Base-by-base conservation (phyloP, 2,797 vertebrate genomes). In the Enteromius anoplus region DNA sequence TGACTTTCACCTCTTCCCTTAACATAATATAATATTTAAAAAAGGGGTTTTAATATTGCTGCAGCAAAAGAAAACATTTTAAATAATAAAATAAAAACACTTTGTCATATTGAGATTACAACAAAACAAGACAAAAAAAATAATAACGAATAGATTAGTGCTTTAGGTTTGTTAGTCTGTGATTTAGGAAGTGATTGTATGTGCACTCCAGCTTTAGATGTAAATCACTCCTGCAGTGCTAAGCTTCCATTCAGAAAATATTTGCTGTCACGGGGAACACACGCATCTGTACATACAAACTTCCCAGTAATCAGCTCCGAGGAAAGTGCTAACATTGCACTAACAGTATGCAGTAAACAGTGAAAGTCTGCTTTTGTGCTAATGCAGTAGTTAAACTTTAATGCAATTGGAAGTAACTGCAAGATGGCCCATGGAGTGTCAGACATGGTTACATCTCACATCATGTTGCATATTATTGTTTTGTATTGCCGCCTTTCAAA, bases 371-470 rank as follows among this genome's bases (percentile, higher is more conserved):
- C 23, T 64, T 40, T 68, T 47, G n/a, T 40, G 19, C 55, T 85
- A 80, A 49, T 69, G 72, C 72, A 65, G 53, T 64, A 23, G 53
- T 81, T 80, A 75, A 69, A 76, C 21, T 81, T 80, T 51, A 76
- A 76, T 85, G 78, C 51, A 75, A 70, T 37, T 75, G 49, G 47
- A 55, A 80, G 83, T 58, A 75, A 80, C 83, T 77, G 53, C 66
- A 32, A 70, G n/a, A 68, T 75, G 69, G 23, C n/a, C 21, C 23
- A 8, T 53, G 51, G 53, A 80, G 45, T 40, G 71, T 84, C 55
- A 2, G 34, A 69, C 45, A n/a, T 55, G 62, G 55, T 32, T 60
- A 69, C 45, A 29, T 64, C 14, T 11, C 80, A 34, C 65, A 62
- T 81, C 73, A 85, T 66, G n/a, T 80, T 51, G 62, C 40, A 45